These are phyloP conservation scores for Volucella bombylans DNA, from an alignment of 2,888 invertebrate genomes.

Conservation along the genomic window DNA sequence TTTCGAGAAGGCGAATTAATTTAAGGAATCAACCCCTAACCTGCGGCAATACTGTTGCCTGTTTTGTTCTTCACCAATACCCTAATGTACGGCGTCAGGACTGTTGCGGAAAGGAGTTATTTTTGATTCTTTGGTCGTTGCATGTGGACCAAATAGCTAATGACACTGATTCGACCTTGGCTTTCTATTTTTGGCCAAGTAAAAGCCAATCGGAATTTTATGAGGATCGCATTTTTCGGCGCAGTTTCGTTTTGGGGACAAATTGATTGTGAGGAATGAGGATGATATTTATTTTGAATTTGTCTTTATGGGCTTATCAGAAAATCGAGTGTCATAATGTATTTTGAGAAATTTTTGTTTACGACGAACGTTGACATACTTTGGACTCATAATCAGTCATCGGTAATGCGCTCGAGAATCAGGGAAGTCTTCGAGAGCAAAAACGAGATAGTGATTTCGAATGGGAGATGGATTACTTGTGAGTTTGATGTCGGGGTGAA, in stretches of 20 bases:
- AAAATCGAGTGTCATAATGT: slow-evolving; percentile 15
- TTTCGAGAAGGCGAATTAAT: slow-evolving; percentile 47
- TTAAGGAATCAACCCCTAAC: slow-evolving; percentile 36
- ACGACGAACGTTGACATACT: slow-evolving; percentile 27
- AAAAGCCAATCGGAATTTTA: slow-evolving; percentile 31
- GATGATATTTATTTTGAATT: slow-evolving; percentile 41
- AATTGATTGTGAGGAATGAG: slow-evolving; percentile 42
- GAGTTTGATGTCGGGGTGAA: not conserved
- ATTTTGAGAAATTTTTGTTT: not conserved
- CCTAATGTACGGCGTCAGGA: not conserved
- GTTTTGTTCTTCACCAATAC: not conserved
- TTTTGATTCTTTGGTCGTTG: slow-evolving; percentile 5
- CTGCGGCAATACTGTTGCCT: slow-evolving; percentile 39
- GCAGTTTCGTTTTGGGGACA: slow-evolving; percentile 20
- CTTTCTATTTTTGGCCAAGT: slow-evolving; percentile 44
- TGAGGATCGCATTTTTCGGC: slow-evolving; percentile 27
- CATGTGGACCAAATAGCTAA: slow-evolving; percentile 3
- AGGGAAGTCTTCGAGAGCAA: not conserved
- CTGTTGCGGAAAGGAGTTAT: not conserved
- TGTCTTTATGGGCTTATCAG: slow-evolving; percentile 35
- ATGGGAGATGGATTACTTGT: not conserved
- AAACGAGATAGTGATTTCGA: not conserved
- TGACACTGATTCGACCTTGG: slow-evolving; percentile 40
- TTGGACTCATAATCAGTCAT: slow-evolving; percentile 13
- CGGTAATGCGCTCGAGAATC: not conserved